phyloP scores from a whole-genome alignment of 64 coral and sea anemone genomes.

The Orbicella faveolata region DNA sequence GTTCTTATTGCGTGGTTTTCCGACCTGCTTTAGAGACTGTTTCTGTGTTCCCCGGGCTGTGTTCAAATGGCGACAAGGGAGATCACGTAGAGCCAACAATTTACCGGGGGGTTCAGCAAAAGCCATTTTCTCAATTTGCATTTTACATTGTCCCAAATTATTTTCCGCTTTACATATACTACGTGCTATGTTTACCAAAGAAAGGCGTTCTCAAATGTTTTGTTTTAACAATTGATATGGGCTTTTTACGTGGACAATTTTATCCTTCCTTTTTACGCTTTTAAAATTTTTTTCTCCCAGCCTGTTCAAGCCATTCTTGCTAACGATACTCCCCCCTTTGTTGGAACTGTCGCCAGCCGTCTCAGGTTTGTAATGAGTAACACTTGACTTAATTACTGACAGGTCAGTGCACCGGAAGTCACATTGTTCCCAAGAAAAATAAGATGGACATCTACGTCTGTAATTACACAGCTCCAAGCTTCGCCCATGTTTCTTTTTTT shows the following conservation, averaged over 20 bases:
- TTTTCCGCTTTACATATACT: too few species aligned
- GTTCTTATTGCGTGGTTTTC: not conserved
- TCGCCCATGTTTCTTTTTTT: not conserved
- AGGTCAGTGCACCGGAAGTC: not conserved
- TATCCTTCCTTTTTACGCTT: not conserved
- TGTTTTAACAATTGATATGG: too few species aligned
- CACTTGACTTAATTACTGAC: not conserved
- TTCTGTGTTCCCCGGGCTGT: not conserved
- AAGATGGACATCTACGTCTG: not conserved
- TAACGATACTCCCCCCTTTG: not conserved
- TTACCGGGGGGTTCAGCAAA: not conserved
- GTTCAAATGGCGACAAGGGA: not conserved
- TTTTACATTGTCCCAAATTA: too few species aligned
- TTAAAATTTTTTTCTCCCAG: not conserved
- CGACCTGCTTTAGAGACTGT: not conserved
- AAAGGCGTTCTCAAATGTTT: too few species aligned
- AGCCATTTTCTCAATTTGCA: too few species aligned
- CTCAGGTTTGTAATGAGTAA: slow-evolving; percentile 25
- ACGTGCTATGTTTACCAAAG: too few species aligned
- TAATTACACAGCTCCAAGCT: not conserved
- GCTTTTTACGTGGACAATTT: too few species aligned
- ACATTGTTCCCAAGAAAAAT: slow-evolving; percentile 4
- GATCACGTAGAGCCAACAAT: not conserved
- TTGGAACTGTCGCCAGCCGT: not conserved
- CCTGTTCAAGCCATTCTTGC: not conserved